Conservation (phyloP, 2,888 invertebrate genomes). For the Tryphoninae sp. region DNA sequence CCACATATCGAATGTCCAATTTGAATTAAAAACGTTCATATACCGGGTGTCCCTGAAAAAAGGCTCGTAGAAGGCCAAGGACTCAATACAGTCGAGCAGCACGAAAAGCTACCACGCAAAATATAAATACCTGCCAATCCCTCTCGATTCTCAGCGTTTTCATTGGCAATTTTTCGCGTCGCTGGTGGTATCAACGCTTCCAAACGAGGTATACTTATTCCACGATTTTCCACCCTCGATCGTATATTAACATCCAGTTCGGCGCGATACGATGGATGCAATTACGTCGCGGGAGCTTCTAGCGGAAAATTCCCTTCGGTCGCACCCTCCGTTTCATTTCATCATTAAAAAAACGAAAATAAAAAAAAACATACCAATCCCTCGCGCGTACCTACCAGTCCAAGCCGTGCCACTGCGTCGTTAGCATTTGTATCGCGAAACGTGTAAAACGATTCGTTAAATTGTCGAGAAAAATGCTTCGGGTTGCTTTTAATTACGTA, state of each 20-base stretch:
- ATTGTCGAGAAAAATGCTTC: constrained; percentile 19
- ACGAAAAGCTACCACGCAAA: too few species aligned
- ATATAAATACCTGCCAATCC: background rate
- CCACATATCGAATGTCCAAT: too few species aligned
- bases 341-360: constrained; percentile 7
- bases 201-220: constrained; percentile 23
- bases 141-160: constrained; percentile 1
- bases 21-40: too few species aligned
- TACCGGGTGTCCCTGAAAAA: too few species aligned
- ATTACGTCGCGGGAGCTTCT: constrained; percentile 36
- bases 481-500: constrained; percentile 41
- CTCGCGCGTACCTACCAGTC: background rate
- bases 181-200: constrained; percentile 18
- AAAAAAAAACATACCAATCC: background rate
- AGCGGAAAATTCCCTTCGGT: constrained; percentile 13
- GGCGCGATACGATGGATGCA: constrained; percentile 38
- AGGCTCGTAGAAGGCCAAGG: too few species aligned
- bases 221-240: constrained; percentile 28
- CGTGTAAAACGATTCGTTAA: constrained; percentile 32
- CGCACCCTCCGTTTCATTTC: constrained; percentile 37
- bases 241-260: constrained; percentile 14
- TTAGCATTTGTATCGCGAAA: constrained; percentile 24
- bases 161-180: background rate
- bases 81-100: too few species aligned
- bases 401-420: constrained; percentile 3